phyloP scores from a whole-genome alignment of 1,140 invertebrate genomes.

The Bombus vancouverensis region DNA sequence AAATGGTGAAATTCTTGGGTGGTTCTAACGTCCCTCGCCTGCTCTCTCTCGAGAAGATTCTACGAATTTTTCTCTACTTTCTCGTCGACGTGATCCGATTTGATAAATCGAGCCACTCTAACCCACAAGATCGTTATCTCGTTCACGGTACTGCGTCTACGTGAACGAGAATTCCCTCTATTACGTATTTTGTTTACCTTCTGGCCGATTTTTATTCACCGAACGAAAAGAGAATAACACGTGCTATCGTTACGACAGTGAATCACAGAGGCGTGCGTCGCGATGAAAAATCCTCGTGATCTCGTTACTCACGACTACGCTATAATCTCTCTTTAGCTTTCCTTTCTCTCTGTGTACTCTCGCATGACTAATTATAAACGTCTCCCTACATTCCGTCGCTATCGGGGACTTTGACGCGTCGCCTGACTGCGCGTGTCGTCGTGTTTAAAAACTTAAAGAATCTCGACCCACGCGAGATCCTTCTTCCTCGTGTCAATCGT shows the following conservation, averaged over 20 bases:
- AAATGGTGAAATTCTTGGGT: slow-evolving; percentile 47
- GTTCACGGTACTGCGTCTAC: not conserved
- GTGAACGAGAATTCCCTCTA: not conserved
- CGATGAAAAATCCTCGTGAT: slow-evolving; percentile 39
- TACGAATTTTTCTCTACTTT: slow-evolving; percentile 1
- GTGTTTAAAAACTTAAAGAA: not conserved
- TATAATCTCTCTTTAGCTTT: slow-evolving; percentile 24
- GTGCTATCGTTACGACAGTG: not conserved
- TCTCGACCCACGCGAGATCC: not conserved
- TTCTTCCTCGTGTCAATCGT: too few species aligned
- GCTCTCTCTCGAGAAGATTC: not conserved
- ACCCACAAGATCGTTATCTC: slow-evolving; percentile 8
- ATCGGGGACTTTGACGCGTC: slow-evolving; percentile 47
- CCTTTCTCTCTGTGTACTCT: slow-evolving; percentile 21
- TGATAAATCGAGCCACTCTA: slow-evolving; percentile 26
- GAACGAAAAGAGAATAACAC: not conserved
- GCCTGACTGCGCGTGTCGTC: slow-evolving; percentile 21
- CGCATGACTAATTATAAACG: slow-evolving; percentile 59
- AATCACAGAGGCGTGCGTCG: slow-evolving; percentile 22
- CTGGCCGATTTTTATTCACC: not conserved
- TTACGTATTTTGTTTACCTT: not conserved
- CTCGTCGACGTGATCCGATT: not conserved
- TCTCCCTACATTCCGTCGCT: slow-evolving; percentile 47
- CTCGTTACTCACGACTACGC: slow-evolving; percentile 15
- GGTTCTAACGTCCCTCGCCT: not conserved